Evolutionary conservation across 2,113 vertebrate species (phyloP), one percentile per base, ranked within the genome.

Genomic region (Clarias macrocephalus): DNA sequence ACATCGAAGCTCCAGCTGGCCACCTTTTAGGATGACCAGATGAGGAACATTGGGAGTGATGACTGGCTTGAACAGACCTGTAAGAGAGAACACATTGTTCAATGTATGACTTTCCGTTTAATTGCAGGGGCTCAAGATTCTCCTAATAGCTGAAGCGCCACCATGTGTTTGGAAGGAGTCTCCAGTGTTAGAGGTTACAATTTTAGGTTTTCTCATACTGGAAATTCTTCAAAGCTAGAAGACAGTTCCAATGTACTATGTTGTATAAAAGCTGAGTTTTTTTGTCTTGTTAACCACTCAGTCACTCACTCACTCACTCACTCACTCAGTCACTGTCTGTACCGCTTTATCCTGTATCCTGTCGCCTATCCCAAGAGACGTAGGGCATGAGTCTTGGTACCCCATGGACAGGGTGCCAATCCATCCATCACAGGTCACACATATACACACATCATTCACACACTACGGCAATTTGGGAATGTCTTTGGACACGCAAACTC

Each of bases 1-100:
- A 87, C 95, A 95, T 76, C 80, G 89, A 56, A 95, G 92, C 89
- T 95, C 91, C 83, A 95, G 89, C 82, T 88, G 93, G 23, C 91
- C 91, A 60, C 88, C 90, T 86, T 90, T 94, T 91, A 92, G 93
- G 86, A 95, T 90, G 1, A 95, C 93, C 5, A 93, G 25, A 80
- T 95, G 90, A 88, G 94, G 92, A 87, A 89, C 93, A 0, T 90
- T 63, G 37, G 95, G 95, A 59, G 87, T 89, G 89, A 95, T 94
- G 90, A 94, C 84, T 30, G 92, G 94, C 72, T 92, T 91, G 73
- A 91, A 93, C 90, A 92, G 92, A 25, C 86, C 95, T 95, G 87
- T 63, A 7, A 19, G 92, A 63, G 91, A 80, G 88, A 52, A 86
- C 18, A 80, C 65, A 86, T 30, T 52, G 65, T 3, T 56, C 42